A percentile compares a stretch with the other conserved stretches of the same genome.
These are phyloP conservation scores for Ciconia maguari DNA, from an alignment of 2,113 vertebrate species.

Conservation along the genomic window DNA sequence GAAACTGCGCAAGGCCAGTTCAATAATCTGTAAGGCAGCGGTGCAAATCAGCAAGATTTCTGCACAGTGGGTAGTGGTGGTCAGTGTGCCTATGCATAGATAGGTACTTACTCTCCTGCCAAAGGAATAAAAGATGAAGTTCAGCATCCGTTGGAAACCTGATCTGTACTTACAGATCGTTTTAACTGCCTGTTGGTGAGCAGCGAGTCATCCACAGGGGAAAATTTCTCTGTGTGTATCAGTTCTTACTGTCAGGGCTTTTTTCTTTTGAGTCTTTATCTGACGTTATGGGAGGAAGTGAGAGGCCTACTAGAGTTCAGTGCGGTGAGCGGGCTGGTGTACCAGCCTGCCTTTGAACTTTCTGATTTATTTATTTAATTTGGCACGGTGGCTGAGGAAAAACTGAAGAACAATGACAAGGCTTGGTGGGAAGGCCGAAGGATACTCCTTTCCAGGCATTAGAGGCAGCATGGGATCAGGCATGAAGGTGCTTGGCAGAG, in stretches of 20 bases:
- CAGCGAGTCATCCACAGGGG: background rate
- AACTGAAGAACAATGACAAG: background rate
- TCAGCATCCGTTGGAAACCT: conserved; percentile 24
- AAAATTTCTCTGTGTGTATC: background rate
- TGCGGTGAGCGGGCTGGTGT: background rate
- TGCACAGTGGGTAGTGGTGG: background rate
- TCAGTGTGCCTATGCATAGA: background rate
- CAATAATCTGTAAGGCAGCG: background rate
- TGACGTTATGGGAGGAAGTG: background rate
- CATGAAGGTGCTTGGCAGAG: conserved; percentile 38
- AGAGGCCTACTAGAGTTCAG: background rate
- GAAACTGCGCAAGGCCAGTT: background rate
- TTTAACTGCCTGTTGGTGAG: conserved; percentile 6
- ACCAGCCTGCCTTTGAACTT: background rate
- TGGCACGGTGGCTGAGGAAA: background rate
- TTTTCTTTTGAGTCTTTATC: background rate
- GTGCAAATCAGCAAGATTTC: background rate
- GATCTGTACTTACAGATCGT: conserved; percentile 24
- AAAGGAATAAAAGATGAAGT: conserved; percentile 31
- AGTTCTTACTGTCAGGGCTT: background rate
- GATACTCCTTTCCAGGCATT: conserved; percentile 10
- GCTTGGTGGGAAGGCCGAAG: background rate
- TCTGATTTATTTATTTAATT: conserved; percentile 22
- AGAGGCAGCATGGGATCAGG: background rate
- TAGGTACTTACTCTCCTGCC: background rate